Percentiles rank a stretch among this genome's conserved stretches.
phyloP scores from a whole-genome alignment of 1,140 invertebrate species.

The Solenopsis invicta region DNA sequence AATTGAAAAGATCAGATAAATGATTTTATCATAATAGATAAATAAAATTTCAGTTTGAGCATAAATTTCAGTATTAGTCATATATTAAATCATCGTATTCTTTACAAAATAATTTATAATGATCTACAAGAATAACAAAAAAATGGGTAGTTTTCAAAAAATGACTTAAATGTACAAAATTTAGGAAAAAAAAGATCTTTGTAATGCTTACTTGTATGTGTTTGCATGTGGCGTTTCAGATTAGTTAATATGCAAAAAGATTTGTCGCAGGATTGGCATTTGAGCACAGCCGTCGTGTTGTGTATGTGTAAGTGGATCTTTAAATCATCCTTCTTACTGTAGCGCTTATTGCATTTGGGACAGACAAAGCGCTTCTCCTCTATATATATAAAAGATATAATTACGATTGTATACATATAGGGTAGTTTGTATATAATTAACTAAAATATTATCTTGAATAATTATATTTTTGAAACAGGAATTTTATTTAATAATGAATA shows the following conservation, averaged over 20 bases:
- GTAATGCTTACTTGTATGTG: conserved; percentile 81
- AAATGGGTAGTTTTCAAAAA: too few species aligned
- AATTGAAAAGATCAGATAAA: background rate
- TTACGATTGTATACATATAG: conserved; percentile 19
- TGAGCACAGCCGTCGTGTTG: conserved; percentile 71
- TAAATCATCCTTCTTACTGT: conserved; percentile 82
- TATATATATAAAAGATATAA: conserved; percentile 66
- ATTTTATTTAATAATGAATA: background rate
- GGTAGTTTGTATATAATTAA: background rate
- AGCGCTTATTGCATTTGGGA: conserved; percentile 82
- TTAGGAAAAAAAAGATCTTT: background rate
- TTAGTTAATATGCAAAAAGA: conserved; percentile 80
- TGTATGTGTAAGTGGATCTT: conserved; percentile 82
- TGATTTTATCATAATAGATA: background rate
- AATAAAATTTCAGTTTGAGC: conserved; percentile 6
- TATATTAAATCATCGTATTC: too few species aligned
- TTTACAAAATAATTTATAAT: too few species aligned
- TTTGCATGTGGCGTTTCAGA: conserved; percentile 83
- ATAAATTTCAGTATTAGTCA: background rate
- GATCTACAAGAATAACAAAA: too few species aligned
- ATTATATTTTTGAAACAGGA: conserved; percentile 24
- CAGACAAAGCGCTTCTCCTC: conserved; percentile 83
- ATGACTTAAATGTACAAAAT: background rate
- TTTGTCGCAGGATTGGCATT: conserved; percentile 82
- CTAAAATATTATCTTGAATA: background rate